Conservation (phyloP, 2,113 vertebrate species). For the Pterocles gutturalis region DNA sequence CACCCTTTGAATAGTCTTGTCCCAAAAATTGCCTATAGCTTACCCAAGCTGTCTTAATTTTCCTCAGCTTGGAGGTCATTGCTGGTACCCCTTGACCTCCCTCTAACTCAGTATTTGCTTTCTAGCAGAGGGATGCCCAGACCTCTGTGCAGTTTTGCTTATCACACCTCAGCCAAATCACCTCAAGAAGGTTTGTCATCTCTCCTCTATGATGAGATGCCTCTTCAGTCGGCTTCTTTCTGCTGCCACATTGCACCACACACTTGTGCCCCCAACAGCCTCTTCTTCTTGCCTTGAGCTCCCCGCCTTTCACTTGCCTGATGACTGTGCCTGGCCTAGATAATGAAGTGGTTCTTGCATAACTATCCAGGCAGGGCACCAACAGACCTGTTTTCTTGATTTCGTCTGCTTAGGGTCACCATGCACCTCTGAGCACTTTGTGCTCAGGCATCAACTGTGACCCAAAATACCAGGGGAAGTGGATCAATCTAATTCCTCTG, state of each 20-base stretch:
- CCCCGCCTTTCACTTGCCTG: background rate
- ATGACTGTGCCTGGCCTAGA: background rate
- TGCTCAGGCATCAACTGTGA: background rate
- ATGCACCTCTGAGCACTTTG: background rate
- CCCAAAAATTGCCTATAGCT: background rate
- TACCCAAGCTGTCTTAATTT: background rate
- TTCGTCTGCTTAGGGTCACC: background rate
- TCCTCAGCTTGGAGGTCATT: background rate
- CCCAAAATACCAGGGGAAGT: background rate
- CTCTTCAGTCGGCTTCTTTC: background rate
- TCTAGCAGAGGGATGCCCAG: background rate
- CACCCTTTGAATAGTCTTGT: background rate
- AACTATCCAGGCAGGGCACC: background rate
- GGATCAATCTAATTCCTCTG: background rate
- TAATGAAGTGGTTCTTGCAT: background rate
- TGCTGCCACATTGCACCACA: fast-evolving
- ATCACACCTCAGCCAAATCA: background rate
- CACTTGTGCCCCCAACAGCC: fast-evolving
- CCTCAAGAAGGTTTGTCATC: background rate
- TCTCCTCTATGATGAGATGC: background rate
- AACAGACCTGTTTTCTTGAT: background rate
- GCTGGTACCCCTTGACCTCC: background rate
- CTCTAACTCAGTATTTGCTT: background rate
- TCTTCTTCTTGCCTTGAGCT: background rate
- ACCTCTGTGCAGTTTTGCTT: background rate